Conservation (phyloP, 1,140 invertebrate species). For the Gryon sp. region DNA sequence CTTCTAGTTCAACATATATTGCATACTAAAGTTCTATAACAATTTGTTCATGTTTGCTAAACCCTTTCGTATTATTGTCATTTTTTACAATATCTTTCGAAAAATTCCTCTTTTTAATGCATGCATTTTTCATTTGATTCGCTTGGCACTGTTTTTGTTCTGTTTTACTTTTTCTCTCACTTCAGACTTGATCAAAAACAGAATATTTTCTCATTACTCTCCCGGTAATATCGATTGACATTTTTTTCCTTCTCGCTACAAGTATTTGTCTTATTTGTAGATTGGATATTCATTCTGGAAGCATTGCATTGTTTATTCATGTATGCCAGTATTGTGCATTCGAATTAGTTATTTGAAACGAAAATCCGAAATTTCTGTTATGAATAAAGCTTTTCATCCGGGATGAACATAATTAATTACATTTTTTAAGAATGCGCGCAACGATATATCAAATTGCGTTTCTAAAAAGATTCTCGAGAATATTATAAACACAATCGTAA, state of each 20-base stretch:
- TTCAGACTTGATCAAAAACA: not conserved
- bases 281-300: conserved; percentile 44
- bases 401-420: not conserved
- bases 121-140: conserved; percentile 56
- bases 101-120: conserved; percentile 47
- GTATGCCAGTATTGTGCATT: too few relatives aligned
- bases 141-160: conserved; percentile 50
- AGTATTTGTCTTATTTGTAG: conserved; percentile 54
- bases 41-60: conserved; percentile 43
- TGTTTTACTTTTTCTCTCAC: conserved; percentile 13
- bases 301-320: conserved; percentile 15
- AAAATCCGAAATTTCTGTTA: too few relatives aligned
- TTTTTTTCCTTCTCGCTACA: conserved; percentile 51
- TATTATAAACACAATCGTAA: too few relatives aligned
- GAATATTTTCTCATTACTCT: conserved; percentile 37
- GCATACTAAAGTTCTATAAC: conserved; percentile 33
- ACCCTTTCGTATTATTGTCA: conserved; percentile 43
- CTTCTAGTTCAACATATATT: too few relatives aligned
- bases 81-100: conserved; percentile 39
- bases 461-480: too few relatives aligned
- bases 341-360: too few relatives aligned
- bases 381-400: not conserved
- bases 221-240: conserved; percentile 39
- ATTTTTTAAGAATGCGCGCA: not conserved
- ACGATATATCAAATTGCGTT: too few relatives aligned